A percentile compares a stretch with the other conserved stretches of the same genome.
Evolutionary conservation across 2,797 vertebrate genomes (phyloP).

Genomic region (Pygocentrus nattereri): DNA sequence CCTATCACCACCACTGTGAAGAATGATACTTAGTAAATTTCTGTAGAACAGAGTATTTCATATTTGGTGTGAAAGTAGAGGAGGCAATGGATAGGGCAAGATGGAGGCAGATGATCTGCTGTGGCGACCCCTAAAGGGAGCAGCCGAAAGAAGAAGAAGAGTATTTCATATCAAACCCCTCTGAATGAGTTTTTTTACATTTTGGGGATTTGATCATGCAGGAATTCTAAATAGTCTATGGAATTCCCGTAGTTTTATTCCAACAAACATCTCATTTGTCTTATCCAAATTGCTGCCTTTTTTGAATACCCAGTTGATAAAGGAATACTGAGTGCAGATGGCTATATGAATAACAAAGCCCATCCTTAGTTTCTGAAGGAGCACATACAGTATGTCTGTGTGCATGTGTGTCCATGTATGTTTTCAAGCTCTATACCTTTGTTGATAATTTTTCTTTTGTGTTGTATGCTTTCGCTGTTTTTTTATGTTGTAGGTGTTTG

Average conservation of each 20-base stretch:
- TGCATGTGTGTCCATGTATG: conserved; percentile 73
- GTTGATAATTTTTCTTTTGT: conserved; percentile 4
- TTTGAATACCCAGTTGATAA: neutral
- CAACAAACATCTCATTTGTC: neutral
- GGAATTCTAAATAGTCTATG: too few species aligned
- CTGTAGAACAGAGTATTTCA: too few species aligned
- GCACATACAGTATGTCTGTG: conserved; percentile 66
- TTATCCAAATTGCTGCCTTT: neutral
- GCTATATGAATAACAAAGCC: neutral
- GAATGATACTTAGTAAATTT: too few species aligned
- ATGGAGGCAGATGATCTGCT: too few species aligned
- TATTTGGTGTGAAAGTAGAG: too few species aligned
- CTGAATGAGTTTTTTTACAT: too few species aligned
- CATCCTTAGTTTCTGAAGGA: conserved; percentile 64
- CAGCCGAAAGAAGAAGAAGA: too few species aligned
- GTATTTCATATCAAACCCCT: too few species aligned
- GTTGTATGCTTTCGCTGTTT: conserved; percentile 37
- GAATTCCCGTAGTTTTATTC: neutral
- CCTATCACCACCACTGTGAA: too few species aligned
- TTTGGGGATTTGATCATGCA: too few species aligned
- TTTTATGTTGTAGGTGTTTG: conserved; percentile 60
- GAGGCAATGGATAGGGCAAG: too few species aligned
- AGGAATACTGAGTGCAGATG: neutral
- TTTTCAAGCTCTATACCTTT: conserved; percentile 75
- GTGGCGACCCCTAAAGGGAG: too few species aligned